A percentile compares a stretch with the other conserved stretches of the same genome.
phyloP scores from a whole-genome alignment of 2,113 vertebrate genomes.

The Vidua macroura region DNA sequence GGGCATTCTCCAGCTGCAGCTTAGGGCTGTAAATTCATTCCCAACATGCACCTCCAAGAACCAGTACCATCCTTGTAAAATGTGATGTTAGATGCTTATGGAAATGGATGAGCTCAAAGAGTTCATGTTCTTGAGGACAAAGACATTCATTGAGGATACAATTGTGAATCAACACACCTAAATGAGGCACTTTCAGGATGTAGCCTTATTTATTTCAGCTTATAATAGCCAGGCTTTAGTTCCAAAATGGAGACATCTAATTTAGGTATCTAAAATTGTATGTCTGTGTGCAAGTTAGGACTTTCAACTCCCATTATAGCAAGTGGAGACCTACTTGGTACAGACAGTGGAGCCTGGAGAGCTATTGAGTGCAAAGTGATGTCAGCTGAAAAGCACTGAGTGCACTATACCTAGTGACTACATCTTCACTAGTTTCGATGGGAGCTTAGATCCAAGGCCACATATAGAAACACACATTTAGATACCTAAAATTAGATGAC shows the following conservation, averaged over 20 bases:
- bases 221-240: neutral
- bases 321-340: neutral
- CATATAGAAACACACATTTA: slow-evolving; percentile 57
- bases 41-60: neutral
- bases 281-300: neutral
- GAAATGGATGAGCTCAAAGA: neutral
- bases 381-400: slow-evolving; percentile 40
- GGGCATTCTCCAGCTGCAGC: neutral
- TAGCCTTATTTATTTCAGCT: slow-evolving; percentile 15
- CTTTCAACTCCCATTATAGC: slow-evolving; percentile 1
- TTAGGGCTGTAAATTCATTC: neutral
- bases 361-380: slow-evolving; percentile 37
- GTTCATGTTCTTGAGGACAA: neutral
- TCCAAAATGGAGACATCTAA: slow-evolving; percentile 9
- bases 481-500: slow-evolving; percentile 55
- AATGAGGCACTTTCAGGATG: slow-evolving; percentile 8
- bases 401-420: slow-evolving; percentile 33
- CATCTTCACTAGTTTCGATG: slow-evolving; percentile 41
- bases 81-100: neutral
- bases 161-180: neutral
- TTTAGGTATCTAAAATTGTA: slow-evolving; percentile 45
- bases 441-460: slow-evolving; percentile 30
- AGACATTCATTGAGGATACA: neutral
- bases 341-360: slow-evolving; percentile 22
- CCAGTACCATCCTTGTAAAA: neutral